Percentiles rank a stretch among this genome's conserved stretches.
Evolutionary conservation across 2,888 invertebrate species (phyloP).

Genomic region (Amiota mariae): DNA sequence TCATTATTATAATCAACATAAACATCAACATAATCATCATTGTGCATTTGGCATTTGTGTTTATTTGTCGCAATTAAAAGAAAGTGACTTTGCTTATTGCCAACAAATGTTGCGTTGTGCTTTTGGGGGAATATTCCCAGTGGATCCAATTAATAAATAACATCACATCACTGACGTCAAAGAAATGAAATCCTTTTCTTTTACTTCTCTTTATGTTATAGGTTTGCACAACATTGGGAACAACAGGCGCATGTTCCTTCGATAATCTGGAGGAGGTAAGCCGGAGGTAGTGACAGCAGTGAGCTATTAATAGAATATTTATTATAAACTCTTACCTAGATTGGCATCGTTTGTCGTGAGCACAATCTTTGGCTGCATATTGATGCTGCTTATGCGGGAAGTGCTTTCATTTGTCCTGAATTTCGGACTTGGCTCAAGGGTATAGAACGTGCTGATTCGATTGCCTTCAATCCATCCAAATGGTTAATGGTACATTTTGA

Average conservation of each 20-base stretch:
- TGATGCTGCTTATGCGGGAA: conserved; percentile 98
- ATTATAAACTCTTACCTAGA: conserved; percentile 52
- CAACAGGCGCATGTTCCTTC: conserved; percentile 97
- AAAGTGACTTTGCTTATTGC: conserved; percentile 47
- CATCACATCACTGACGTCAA: conserved; percentile 9
- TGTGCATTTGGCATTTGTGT: conserved; percentile 42
- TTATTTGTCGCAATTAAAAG: conserved; percentile 41
- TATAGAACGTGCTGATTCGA: conserved; percentile 92
- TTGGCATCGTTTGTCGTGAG: conserved; percentile 80
- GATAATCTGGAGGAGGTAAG: conserved; percentile 83
- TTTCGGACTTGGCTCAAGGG: conserved; percentile 92
- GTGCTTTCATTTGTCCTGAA: conserved; percentile 96
- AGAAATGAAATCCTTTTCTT: conserved; percentile 37
- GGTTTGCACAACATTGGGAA: conserved; percentile 96
- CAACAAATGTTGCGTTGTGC: conserved; percentile 34
- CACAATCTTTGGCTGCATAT: conserved; percentile 96
- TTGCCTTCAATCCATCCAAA: conserved; percentile 98
- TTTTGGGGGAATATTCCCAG: conserved; percentile 52
- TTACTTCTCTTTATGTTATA: conserved; percentile 69
- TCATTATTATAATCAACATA: neutral
- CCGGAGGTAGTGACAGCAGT: conserved; percentile 38
- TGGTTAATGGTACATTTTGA: conserved; percentile 99
- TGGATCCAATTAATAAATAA: conserved; percentile 64
- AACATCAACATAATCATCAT: conserved; percentile 5
- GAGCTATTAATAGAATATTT: neutral